Evolutionary conservation across 2,113 vertebrate genomes (phyloP).

Genomic region (Stercorarius parasiticus): DNA sequence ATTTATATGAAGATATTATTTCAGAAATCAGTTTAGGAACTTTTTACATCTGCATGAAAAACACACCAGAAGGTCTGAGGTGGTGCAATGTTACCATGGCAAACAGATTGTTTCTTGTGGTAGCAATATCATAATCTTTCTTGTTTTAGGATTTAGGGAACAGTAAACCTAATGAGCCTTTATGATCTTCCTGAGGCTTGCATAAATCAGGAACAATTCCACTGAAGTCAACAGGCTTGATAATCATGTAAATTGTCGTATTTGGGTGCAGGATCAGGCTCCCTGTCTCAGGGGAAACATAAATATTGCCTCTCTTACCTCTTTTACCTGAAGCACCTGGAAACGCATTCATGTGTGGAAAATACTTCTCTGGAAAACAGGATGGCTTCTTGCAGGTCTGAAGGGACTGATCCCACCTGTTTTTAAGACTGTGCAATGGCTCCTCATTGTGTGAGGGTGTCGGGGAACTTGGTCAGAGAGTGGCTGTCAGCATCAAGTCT

Average conservation of each 20-base stretch:
- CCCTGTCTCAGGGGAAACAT: background rate
- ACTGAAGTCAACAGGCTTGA: background rate
- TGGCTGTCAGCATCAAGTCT: conserved; percentile 33
- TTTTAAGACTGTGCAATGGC: background rate
- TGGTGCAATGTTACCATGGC: background rate
- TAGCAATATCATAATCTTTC: background rate
- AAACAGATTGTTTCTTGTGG: background rate
- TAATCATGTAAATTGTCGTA: background rate
- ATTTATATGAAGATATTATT: background rate
- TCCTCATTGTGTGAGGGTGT: background rate
- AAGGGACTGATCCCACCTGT: background rate
- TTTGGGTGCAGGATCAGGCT: background rate
- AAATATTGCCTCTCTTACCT: background rate
- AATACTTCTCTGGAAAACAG: background rate
- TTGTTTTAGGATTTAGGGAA: background rate
- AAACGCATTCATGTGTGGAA: background rate
- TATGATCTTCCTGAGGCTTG: background rate
- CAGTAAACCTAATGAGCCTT: background rate
- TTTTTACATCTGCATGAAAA: background rate
- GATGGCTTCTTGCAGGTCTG: background rate
- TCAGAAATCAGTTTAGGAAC: background rate
- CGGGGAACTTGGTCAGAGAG: conserved; percentile 1
- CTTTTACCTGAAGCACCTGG: background rate
- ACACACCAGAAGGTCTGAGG: background rate
- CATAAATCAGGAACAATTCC: background rate